Conservation (phyloP, 2,888 invertebrate species). For the Macaria notata region DNA sequence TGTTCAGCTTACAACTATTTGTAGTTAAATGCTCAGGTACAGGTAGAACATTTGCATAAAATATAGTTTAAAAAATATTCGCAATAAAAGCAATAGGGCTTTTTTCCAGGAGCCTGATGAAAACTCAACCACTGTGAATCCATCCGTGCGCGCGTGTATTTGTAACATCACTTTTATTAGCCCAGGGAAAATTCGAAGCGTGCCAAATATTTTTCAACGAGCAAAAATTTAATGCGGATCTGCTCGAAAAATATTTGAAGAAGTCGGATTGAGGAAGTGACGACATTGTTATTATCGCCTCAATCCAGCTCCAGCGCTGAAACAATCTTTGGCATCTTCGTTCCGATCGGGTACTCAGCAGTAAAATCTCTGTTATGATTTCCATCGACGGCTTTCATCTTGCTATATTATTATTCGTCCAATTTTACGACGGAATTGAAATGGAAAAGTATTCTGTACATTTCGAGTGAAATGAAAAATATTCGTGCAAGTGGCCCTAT, state of each 20-base stretch:
- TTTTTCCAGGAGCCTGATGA: too few species aligned
- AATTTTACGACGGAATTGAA: constrained; percentile 37
- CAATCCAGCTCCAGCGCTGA: constrained; percentile 62
- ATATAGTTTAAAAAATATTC: too few species aligned
- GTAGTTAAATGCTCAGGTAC: background rate
- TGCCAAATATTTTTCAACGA: constrained; percentile 30
- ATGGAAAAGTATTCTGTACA: constrained; percentile 28
- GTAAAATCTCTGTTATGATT: constrained; percentile 72
- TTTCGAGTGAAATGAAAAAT: constrained; percentile 26
- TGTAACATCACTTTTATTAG: constrained; percentile 15
- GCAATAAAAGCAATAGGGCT: too few species aligned
- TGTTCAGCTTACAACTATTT: background rate
- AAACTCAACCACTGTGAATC: constrained; percentile 13
- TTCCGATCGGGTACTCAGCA: constrained; percentile 62
- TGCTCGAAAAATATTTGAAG: constrained; percentile 67
- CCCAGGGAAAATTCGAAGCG: constrained; percentile 27
- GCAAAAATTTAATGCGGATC: constrained; percentile 66
- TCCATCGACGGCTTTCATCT: constrained; percentile 57
- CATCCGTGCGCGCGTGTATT: constrained; percentile 9
- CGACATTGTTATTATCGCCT: constrained; percentile 78
- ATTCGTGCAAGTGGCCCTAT: constrained; percentile 35
- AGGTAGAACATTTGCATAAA: background rate
- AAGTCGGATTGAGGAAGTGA: constrained; percentile 77
- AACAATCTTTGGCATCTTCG: constrained; percentile 68
- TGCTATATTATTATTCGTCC: constrained; percentile 53